Evolutionary conservation across 2,888 invertebrate species (phyloP).

Genomic region (Syrista parreyssii): DNA sequence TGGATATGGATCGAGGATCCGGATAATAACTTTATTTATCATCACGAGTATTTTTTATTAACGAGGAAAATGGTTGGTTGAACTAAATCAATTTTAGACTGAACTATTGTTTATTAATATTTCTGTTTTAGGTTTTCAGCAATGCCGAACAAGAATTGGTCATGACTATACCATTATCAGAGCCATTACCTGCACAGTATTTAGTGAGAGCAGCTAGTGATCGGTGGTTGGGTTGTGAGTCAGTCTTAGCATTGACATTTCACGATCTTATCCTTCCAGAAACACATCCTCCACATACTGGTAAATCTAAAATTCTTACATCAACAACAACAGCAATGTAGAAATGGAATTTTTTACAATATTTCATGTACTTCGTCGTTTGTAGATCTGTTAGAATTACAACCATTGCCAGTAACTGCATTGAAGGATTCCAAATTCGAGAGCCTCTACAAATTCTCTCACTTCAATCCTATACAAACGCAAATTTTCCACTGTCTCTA

Average conservation of each 20-base stretch:
- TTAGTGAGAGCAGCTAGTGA: conserved; percentile 89
- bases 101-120: not conserved
- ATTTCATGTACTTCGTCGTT: conserved; percentile 23
- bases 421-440: conserved; percentile 83
- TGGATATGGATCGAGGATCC: conserved; percentile 99
- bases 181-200: conserved; percentile 93
- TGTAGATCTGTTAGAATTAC: conserved; percentile 86
- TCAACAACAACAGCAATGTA: not conserved
- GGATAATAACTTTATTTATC: conserved; percentile 93
- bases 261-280: conserved; percentile 92
- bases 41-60: conserved; percentile 91
- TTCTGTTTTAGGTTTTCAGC: conserved; percentile 63
- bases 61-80: conserved; percentile 78
- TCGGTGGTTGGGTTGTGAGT: conserved; percentile 78
- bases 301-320: conserved; percentile 61
- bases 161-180: conserved; percentile 95
- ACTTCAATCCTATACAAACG: conserved; percentile 99
- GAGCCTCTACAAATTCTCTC: conserved; percentile 87
- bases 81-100: not conserved
- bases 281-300: conserved; percentile 91
- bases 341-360: not conserved
- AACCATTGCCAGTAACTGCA: conserved; percentile 88
- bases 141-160: conserved; percentile 85
- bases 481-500: conserved; percentile 97
- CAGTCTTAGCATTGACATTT: conserved; percentile 76